Base-by-base conservation (phyloP, 2,113 vertebrate species). In the Nesoenas mayeri region DNA sequence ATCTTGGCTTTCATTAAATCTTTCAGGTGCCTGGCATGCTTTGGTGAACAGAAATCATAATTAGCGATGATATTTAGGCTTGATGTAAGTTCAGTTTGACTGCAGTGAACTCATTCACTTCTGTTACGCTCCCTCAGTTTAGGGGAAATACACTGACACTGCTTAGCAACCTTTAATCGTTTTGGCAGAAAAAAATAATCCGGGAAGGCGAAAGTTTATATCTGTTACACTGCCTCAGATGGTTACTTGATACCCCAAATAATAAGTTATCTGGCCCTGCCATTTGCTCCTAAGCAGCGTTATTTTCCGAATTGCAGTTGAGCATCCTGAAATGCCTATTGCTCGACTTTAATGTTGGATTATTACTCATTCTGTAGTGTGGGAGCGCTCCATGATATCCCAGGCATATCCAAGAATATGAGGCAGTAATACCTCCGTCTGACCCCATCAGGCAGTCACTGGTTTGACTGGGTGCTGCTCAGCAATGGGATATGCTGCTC, bases 151-250 rank as follows among this genome's bases (percentile, higher is more conserved):
- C 47, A 47, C 36, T 32, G 62, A 79, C 57, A 53, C 60, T 84
- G 69, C 89, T 89, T 74, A 95, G 92, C 80, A 94, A 89, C 88
- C 36, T 70, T 60, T 66, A 78, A 56, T 67, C 29, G 50, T 79
- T 77, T 89, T 79, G 40, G 50, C 57, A 72, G 36, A 72, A 67
- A 77, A 54, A 22, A 64, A 40, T 57, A 67, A 60, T 66, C 36
- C 57, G 36, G 60, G 69, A 72, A 92, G 44, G 38, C 54, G 1
- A 0, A 65, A 89, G 69, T 7, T 71, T 82, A 1, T 61, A 42
- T 44, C 62, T 67, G 24, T 56, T 85, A 36, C 73, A 29, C 83
- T 82, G 70, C 32, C 88, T 69, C 48, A 89, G 40, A 54, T 11
- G n/a, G 79, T 70, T 48, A 78, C 28, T 72, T 38, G 28, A 75